Conservation (phyloP, 2,797 vertebrate species). For the Coracias cyanogaster region DNA sequence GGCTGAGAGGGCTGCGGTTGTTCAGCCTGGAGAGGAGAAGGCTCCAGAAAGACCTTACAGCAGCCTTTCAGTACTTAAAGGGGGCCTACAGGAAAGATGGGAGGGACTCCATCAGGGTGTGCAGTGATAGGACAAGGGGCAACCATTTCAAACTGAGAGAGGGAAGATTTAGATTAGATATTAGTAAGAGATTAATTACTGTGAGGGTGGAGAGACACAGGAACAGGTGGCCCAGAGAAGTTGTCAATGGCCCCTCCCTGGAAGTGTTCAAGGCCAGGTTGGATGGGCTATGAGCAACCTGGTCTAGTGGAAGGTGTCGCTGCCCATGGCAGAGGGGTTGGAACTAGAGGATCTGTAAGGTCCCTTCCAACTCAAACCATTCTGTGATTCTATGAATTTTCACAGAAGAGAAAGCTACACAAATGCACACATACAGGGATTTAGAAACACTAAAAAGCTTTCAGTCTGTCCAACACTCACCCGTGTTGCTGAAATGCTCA, state of each 20-base stretch:
- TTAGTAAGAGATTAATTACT: background rate
- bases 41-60: background rate
- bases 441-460: background rate
- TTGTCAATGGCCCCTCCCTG: background rate
- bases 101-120: background rate
- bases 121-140: background rate
- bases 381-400: background rate
- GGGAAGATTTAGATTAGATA: no score
- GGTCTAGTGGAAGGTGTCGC: background rate
- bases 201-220: background rate
- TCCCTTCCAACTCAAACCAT: background rate
- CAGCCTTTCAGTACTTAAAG: background rate
- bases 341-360: background rate
- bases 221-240: no score
- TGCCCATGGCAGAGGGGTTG: background rate
- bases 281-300: background rate
- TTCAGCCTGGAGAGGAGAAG: background rate
- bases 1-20: background rate
- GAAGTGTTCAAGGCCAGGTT: background rate
- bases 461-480: background rate
- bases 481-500: accelerated
- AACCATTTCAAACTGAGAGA: background rate
- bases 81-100: background rate
- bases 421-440: background rate
- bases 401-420: background rate